Conservation (phyloP, 2,797 vertebrate genomes). For the Megaceryle alcyon region DNA sequence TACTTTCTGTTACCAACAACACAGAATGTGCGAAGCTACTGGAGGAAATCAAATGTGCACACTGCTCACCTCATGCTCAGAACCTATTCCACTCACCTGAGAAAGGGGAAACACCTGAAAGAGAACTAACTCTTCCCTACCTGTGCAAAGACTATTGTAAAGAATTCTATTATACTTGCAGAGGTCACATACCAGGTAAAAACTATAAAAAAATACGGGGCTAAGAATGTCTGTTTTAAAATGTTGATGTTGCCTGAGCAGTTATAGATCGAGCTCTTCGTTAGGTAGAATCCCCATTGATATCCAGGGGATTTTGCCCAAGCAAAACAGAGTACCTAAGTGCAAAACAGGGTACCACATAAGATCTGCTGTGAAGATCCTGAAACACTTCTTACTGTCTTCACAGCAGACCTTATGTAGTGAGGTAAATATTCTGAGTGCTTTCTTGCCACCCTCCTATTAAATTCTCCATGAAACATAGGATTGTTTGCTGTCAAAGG, state of each 20-base stretch:
- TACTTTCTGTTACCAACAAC: conserved; percentile 95
- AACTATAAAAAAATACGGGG: neutral
- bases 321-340: neutral
- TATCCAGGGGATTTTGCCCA: neutral
- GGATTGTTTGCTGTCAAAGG: neutral
- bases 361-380: too few species aligned
- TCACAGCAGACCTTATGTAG: neutral
- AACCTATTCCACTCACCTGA: conserved; percentile 91
- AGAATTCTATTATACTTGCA: conserved; percentile 98
- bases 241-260: neutral
- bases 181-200: conserved; percentile 97
- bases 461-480: neutral
- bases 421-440: neutral
- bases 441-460: neutral
- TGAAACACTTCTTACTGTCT: neutral
- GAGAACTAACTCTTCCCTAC: conserved; percentile 89
- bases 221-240: conserved; percentile 14
- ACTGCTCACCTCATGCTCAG: conserved; percentile 96
- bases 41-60: conserved; percentile 97
- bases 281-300: neutral
- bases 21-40: conserved; percentile 96
- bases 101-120: conserved; percentile 86
- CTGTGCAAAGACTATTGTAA: conserved; percentile 98
- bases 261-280: neutral
- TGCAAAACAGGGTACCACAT: too few species aligned